Percentiles rank a stretch among this genome's conserved stretches.
These are phyloP conservation scores for Uloborus plumipes DNA, from an alignment of 2,888 invertebrate species.

Conservation along the genomic window DNA sequence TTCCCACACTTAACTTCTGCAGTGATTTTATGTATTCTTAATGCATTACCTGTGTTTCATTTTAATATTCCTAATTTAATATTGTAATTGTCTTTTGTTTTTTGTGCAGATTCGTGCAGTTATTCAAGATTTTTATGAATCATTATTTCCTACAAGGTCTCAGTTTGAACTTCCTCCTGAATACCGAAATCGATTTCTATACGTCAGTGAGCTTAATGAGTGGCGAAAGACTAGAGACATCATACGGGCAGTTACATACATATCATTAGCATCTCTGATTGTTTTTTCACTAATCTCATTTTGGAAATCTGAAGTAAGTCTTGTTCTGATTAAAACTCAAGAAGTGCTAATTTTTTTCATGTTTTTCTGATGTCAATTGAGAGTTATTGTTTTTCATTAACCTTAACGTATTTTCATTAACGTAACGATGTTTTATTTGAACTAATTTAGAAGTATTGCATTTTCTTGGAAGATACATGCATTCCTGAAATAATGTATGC, in stretches of 20 bases:
- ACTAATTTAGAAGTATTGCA: background rate
- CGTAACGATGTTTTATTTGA: background rate
- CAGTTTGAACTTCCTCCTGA: constrained; percentile 80
- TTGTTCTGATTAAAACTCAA: background rate
- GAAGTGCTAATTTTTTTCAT: no score
- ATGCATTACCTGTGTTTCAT: no score
- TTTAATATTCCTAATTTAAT: background rate
- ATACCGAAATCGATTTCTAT: constrained; percentile 80
- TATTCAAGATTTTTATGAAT: constrained; percentile 82
- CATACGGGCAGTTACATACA: constrained; percentile 66
- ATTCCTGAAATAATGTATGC: no score
- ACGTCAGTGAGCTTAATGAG: constrained; percentile 75
- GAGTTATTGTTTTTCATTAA: no score
- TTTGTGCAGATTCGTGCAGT: constrained; percentile 76
- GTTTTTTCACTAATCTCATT: constrained; percentile 68
- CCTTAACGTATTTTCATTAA: background rate
- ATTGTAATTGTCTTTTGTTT: constrained; percentile 19
- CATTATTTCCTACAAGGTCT: constrained; percentile 80
- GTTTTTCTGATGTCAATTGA: no score
- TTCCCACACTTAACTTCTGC: no score
- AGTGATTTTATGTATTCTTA: no score
- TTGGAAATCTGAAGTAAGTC: constrained; percentile 68
- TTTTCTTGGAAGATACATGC: background rate
- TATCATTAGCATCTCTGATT: constrained; percentile 66
- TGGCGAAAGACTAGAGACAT: constrained; percentile 73